Evolutionary conservation across 2,113 vertebrate species (phyloP).

Genomic region (Hemichromis elongatus): DNA sequence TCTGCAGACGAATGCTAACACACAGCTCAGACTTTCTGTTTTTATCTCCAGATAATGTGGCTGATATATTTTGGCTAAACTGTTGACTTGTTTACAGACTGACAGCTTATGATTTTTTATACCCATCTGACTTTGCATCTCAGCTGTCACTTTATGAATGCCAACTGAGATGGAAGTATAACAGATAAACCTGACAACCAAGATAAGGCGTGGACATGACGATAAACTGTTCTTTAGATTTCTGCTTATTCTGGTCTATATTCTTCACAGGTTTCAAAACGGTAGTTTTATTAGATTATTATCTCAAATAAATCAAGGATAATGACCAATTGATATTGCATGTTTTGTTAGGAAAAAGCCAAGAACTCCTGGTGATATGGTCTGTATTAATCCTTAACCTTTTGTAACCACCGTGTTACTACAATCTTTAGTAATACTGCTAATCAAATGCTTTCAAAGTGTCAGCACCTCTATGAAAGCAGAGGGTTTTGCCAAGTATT

Average conservation of each 20-base stretch:
- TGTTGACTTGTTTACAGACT: not conserved
- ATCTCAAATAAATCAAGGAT: not conserved
- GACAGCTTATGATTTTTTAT: not conserved
- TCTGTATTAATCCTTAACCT: not conserved
- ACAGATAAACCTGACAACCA: not conserved
- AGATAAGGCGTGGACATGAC: not conserved
- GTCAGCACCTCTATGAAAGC: accelerated
- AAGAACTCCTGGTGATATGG: accelerated
- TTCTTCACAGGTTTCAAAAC: not conserved
- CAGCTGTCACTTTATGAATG: not conserved
- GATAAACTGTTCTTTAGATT: not conserved
- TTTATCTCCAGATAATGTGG: not conserved
- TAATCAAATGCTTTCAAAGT: not conserved
- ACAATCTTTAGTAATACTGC: not conserved
- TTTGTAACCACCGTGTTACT: not conserved
- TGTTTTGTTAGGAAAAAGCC: not conserved
- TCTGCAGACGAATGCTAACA: accelerated
- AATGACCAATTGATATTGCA: not conserved
- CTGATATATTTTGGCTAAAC: not conserved
- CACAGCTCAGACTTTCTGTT: not conserved
- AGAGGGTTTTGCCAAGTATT: accelerated
- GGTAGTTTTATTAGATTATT: accelerated
- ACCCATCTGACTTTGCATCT: not conserved
- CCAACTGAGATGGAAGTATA: not conserved
- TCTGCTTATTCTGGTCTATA: not conserved